Evolutionary conservation across 2,797 vertebrate genomes (phyloP).

Genomic region (Rhabdophis nuchalis): DNA sequence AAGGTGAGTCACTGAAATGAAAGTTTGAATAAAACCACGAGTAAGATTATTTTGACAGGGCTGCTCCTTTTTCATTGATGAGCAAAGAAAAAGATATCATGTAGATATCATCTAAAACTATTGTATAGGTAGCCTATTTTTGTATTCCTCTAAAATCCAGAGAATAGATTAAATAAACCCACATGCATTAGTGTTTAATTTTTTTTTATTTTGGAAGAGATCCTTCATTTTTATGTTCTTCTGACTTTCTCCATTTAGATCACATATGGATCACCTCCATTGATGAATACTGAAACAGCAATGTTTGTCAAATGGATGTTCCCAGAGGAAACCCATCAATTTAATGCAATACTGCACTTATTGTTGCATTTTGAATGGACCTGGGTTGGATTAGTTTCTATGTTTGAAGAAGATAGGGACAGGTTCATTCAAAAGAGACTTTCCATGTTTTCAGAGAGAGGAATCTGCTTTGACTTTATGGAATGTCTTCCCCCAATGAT

Average conservation of each 20-base stretch:
- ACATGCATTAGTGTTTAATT: not conserved
- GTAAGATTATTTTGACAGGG: too few species aligned
- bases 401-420: not conserved
- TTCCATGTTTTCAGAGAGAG: not conserved
- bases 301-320: not conserved
- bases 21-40: not conserved
- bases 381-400: not conserved
- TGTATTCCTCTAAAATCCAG: not conserved
- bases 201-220: not conserved
- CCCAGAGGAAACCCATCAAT: not conserved
- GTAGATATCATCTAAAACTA: not conserved
- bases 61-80: not conserved
- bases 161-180: not conserved
- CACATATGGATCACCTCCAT: not conserved
- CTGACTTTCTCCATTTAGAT: not conserved
- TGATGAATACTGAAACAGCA: not conserved
- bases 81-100: not conserved
- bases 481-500: not conserved
- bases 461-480: not conserved
- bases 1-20: not conserved
- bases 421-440: not conserved
- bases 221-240: not conserved
- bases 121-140: not conserved
- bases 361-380: not conserved
- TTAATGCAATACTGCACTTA: not conserved